Evolutionary conservation across 2,113 vertebrate species (phyloP).

Genomic region (Prunella himalayana): DNA sequence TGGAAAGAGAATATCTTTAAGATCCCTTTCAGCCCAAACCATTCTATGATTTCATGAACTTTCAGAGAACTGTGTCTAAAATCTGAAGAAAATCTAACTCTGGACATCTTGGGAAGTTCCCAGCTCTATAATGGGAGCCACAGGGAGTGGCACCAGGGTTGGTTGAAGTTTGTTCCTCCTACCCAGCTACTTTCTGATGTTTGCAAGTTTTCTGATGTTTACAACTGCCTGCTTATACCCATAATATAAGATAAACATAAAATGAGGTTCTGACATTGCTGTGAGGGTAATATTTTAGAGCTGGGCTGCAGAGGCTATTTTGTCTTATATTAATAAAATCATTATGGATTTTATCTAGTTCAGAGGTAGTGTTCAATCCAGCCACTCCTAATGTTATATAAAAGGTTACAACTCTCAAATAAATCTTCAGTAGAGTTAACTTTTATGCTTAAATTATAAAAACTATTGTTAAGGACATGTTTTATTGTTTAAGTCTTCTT

Average conservation of each 20-base stretch:
- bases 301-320: not conserved
- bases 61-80: not conserved
- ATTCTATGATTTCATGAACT: not conserved
- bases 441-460: not conserved
- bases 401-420: not conserved
- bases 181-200: not conserved
- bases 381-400: not conserved
- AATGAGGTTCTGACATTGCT: not conserved
- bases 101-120: not conserved
- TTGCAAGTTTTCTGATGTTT: not conserved
- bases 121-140: not conserved
- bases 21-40: not conserved
- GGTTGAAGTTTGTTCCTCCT: not conserved
- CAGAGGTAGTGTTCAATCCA: not conserved
- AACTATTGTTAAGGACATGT: not conserved
- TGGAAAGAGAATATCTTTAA: not conserved
- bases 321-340: not conserved
- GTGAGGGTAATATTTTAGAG: not conserved
- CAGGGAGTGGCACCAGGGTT: rapidly evolving
- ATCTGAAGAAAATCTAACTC: not conserved
- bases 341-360: not conserved
- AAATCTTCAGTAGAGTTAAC: not conserved
- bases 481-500: not conserved
- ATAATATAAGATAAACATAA: not conserved
- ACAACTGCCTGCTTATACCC: rapidly evolving